A percentile compares a stretch with the other conserved stretches of the same genome.
Conservation (phyloP, 2,113 vertebrate genomes). For the Coryphaenoides rupestris region DNA sequence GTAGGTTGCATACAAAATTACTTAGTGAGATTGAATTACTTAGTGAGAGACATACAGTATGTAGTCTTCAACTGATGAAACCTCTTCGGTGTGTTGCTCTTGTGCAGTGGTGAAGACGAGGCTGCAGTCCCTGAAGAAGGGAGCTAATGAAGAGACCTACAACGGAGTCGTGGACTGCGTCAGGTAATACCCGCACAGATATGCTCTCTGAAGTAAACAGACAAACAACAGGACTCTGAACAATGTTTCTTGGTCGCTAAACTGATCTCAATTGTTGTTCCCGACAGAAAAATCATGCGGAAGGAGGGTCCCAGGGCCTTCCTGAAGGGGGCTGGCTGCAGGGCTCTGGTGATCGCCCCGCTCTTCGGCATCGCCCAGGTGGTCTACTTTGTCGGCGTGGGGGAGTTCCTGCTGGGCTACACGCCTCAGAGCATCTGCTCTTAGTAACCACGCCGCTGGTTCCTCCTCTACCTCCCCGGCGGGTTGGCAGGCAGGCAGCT, state of each 20-base stretch:
- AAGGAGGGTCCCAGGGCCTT: conserved; percentile 79
- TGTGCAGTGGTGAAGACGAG: conserved; percentile 79
- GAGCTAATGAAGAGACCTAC: conserved; percentile 77
- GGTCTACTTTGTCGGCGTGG: conserved; percentile 77
- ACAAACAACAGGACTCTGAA: neutral
- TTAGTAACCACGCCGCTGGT: conserved; percentile 45
- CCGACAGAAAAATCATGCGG: conserved; percentile 72
- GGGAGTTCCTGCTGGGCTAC: conserved; percentile 75
- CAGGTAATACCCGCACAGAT: conserved; percentile 56
- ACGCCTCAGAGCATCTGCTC: conserved; percentile 67
- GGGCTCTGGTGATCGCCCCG: conserved; percentile 79
- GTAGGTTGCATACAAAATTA: conserved; percentile 42
- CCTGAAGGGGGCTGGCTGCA: conserved; percentile 76
- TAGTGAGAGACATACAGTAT: too few species aligned
- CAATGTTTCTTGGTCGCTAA: neutral
- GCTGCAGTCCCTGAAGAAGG: conserved; percentile 76
- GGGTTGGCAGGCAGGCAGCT: conserved; percentile 45
- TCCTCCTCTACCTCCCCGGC: conserved; percentile 25
- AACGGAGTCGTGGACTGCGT: conserved; percentile 76
- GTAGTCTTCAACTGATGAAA: too few species aligned
- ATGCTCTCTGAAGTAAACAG: neutral
- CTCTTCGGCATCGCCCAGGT: conserved; percentile 83
- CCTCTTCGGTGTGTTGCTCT: neutral
- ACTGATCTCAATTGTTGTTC: neutral
- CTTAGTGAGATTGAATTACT: too few species aligned